Evolutionary conservation across 2,888 invertebrate species (phyloP), one percentile per base, ranked within the genome.

Genomic region (Drosophila sordidula): DNA sequence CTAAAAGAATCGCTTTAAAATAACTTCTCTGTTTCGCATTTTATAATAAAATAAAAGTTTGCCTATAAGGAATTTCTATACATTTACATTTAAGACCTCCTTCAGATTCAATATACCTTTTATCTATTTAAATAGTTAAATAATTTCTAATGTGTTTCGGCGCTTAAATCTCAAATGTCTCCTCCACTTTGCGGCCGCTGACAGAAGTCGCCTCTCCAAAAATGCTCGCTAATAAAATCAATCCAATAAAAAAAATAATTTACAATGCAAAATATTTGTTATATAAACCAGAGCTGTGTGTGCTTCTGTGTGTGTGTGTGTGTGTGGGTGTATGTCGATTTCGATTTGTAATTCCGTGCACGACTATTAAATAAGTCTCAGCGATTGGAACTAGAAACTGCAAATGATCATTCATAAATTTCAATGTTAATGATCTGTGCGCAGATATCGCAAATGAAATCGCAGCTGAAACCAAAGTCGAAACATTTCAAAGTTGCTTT

Each of bases 401-500:
- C 41, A 59, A 64, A 69, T 57, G 80, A 70, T 89, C 75, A 84
- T 87, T 87, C 87, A 83, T 84, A 84, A 84, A 83, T 80, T 70
- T 76, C 55, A 64, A 70, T 70, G 44, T 39, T 75, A 89, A 71
- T 80, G 70, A 71, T 69, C 61, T 47, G 45, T 55, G 62, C 55
- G 47, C 64, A 64, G 59, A 71, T 59, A 76, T 71, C 45, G 47
- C 55, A 56, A 54, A 59, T 54, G 32, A 57, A 59, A 68, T 58
- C 58, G 47, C 50, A 66, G 64, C 58, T 50, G 52, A 61, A 6
- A 4, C 26, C 44, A n/a, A 55, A 58, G 47, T 56, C 49, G 39
- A 61, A 71, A 63, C 55, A 62, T 68, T 72, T 61, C 59, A 66
- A 74, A 68, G 75, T 73, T 68, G 72, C 64, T 50, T 61, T 62